A percentile compares a stretch with the other conserved stretches of the same genome.
These are phyloP conservation scores for Ennomos fuscantarius DNA, from an alignment of 2,888 invertebrate species.

Conservation along the genomic window DNA sequence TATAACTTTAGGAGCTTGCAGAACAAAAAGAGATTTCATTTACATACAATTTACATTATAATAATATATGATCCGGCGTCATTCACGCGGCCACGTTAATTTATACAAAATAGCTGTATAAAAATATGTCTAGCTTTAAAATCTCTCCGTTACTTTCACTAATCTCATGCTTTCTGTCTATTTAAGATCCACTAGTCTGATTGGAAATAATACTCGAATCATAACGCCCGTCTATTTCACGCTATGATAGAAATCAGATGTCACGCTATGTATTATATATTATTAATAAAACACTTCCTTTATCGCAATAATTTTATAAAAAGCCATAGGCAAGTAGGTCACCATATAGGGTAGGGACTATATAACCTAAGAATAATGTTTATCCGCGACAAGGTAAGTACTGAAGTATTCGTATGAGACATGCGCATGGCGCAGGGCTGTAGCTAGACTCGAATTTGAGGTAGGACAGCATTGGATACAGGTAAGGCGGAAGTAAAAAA, in stretches of 20 bases:
- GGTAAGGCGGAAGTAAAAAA: too few species aligned
- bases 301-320: slow-evolving; percentile 5
- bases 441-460: too few species aligned
- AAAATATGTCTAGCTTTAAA: slow-evolving; percentile 13
- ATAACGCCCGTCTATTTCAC: slow-evolving; percentile 29
- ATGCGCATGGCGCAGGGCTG: not conserved
- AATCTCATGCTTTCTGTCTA: slow-evolving; percentile 8
- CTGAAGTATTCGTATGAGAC: not conserved
- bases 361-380: too few species aligned
- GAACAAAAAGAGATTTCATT: slow-evolving; percentile 17
- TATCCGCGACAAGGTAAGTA: not conserved
- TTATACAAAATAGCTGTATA: slow-evolving; percentile 22
- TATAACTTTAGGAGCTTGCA: too few species aligned
- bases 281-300: not conserved
- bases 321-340: too few species aligned
- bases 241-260: slow-evolving; percentile 33
- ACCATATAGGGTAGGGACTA: too few species aligned
- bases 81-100: slow-evolving; percentile 13
- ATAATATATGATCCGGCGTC: slow-evolving; percentile 4
- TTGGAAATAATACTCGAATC: slow-evolving; percentile 18
- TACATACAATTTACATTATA: slow-evolving; percentile 1
- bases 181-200: slow-evolving; percentile 11
- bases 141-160: slow-evolving; percentile 19
- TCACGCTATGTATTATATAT: slow-evolving; percentile 28
- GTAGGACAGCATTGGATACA: too few species aligned